A percentile compares a stretch with the other conserved stretches of the same genome.
These are phyloP conservation scores for Antrozous pallidus DNA, from an alignment of 2,797 vertebrate genomes.

Conservation along the genomic window DNA sequence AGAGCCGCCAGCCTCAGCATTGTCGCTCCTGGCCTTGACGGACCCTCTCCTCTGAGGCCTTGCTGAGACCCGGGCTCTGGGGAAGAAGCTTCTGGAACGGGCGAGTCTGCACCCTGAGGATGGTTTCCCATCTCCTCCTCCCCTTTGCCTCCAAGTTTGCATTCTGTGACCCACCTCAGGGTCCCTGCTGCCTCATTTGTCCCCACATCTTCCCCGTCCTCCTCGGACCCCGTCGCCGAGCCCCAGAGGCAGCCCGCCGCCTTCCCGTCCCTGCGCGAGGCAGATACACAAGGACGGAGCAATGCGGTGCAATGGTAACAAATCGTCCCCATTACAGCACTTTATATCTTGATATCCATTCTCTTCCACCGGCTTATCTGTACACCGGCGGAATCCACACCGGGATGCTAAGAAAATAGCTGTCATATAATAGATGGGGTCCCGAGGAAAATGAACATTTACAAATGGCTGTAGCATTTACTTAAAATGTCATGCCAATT, in stretches of 20 bases:
- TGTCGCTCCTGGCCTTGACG: neutral
- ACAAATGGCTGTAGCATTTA: conserved; percentile 85
- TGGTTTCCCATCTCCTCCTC: neutral
- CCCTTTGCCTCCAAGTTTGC: neutral
- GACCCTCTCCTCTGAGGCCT: neutral
- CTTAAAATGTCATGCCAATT: conserved; percentile 83
- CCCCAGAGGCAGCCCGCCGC: neutral
- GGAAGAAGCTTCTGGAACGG: neutral
- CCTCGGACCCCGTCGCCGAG: neutral
- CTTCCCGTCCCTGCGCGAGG: conserved; percentile 27
- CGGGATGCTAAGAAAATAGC: conserved; percentile 76
- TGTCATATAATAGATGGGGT: conserved; percentile 80
- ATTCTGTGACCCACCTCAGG: neutral
- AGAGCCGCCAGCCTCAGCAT: accelerated
- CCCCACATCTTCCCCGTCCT: neutral
- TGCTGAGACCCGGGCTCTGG: neutral
- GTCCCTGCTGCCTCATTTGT: neutral
- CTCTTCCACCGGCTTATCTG: conserved; percentile 68
- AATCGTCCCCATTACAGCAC: conserved; percentile 78
- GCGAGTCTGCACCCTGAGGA: neutral
- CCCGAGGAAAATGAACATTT: conserved; percentile 81
- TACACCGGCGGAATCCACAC: conserved; percentile 73
- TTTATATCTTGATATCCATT: conserved; percentile 78
- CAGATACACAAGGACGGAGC: conserved; percentile 63
- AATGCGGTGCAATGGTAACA: conserved; percentile 65